Evolutionary conservation across 2,888 invertebrate species (phyloP).

Genomic region (Drosophila percnosoma): DNA sequence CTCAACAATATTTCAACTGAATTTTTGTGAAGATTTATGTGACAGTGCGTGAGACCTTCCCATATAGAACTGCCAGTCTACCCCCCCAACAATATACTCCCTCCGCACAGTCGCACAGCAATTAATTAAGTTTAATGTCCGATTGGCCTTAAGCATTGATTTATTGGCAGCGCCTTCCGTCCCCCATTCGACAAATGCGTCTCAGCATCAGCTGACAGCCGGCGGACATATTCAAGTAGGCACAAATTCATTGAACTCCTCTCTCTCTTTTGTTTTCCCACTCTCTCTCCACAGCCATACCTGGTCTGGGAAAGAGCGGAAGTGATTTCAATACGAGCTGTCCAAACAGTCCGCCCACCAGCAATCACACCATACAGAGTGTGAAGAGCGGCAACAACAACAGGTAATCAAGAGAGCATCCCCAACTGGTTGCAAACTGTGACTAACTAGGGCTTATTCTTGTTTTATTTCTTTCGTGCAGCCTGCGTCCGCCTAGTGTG

Average conservation of each 20-base stretch:
- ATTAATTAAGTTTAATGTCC: constrained; percentile 69
- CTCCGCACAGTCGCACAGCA: constrained; percentile 32
- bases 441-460: constrained; percentile 3
- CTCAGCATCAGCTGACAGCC: constrained; percentile 37
- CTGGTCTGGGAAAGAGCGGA: constrained; percentile 88
- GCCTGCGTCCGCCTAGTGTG: constrained; percentile 81
- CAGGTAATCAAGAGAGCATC: constrained; percentile 68
- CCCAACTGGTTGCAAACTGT: constrained; percentile 6
- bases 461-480: constrained; percentile 26
- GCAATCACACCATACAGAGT: constrained; percentile 83
- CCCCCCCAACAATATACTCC: constrained; percentile 6
- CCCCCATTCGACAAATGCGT: constrained; percentile 9
- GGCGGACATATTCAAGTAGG: constrained; percentile 65
- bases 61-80: constrained; percentile 13
- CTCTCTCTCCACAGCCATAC: constrained; percentile 82
- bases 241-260: constrained; percentile 43
- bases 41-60: constrained; percentile 16
- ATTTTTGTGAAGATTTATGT: constrained; percentile 41
- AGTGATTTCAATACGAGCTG: constrained; percentile 86
- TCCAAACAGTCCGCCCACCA: constrained; percentile 84
- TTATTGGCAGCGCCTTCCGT: constrained; percentile 59
- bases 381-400: constrained; percentile 84
- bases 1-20: constrained; percentile 11
- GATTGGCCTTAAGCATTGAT: constrained; percentile 68
- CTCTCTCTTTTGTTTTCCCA: not conserved